Evolutionary conservation across 2,113 vertebrate species (phyloP), one percentile per base, ranked within the genome.

Genomic region (Nothobranchius kuhntae): DNA sequence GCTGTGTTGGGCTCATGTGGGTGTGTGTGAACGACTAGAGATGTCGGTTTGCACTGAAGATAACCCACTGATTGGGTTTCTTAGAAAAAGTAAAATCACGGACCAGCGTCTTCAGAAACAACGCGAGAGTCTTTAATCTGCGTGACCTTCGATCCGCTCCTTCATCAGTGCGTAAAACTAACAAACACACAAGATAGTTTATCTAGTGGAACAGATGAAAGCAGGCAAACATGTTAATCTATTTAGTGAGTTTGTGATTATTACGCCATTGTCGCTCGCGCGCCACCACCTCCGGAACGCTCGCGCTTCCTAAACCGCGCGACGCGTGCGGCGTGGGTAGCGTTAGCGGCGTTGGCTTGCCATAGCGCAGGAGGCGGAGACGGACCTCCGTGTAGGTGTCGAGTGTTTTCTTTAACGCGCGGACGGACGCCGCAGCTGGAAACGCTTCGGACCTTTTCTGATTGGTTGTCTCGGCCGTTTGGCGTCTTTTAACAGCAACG

Each of bases 281-380:
- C 53, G 30, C 30, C 53, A 36, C 30, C 14, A 30, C 26, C 53
- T 15, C 26, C 8, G 15, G 53, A 4, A 21, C 26, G 30, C 13
- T 55, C 26, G 35, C 30, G 30, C 68, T 52, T 42, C 62, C 73
- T 83, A 80, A 90, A 30, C 30, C 30, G 30, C 30, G 30, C 30
- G 4, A 4, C 85, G 86, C 67, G 84, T 30, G 30, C 30, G 30
- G 26, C 47, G 72, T 60, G 38, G 75, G 61, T 69, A 47, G 36
- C 14, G 73, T 77, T 69, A 80, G 30, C 30, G 30, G 86, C 79
- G 72, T 4, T 6, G 7, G 7, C 4, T 7, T 6, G 36, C 36
- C 4, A 4, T 6, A 4, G 48, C 58, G 62, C 40, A 65, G 71
- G 36, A 68, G 71, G n/a, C 36, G 71, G 36, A 68, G 71, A 13